Conservation (phyloP, 1,140 invertebrate genomes). For the Macrobrachium nipponense region DNA sequence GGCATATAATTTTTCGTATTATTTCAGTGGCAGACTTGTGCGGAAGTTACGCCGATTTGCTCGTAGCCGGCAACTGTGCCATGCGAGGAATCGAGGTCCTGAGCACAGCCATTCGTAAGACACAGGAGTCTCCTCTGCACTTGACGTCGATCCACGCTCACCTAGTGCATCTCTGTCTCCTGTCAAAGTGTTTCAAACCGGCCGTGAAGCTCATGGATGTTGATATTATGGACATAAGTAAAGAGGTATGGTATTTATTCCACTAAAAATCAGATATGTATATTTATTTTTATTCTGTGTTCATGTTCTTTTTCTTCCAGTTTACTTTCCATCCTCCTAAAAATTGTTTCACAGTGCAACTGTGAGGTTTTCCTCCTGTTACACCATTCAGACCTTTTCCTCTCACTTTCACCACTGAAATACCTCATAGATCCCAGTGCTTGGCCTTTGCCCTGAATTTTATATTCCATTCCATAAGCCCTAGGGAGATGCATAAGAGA, state of each 20-base stretch:
- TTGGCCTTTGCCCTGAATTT: too few relatives aligned
- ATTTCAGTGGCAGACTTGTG: slow-evolving; percentile 58
- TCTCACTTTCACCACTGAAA: too few relatives aligned
- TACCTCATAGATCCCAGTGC: too few relatives aligned
- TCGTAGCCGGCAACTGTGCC: slow-evolving; percentile 58
- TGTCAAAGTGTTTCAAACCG: slow-evolving; percentile 92
- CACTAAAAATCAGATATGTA: too few relatives aligned
- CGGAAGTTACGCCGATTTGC: slow-evolving; percentile 58
- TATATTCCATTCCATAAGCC: too few relatives aligned
- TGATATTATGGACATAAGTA: slow-evolving; percentile 91
- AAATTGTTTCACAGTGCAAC: too few relatives aligned
- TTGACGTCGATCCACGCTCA: slow-evolving; percentile 94
- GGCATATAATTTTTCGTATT: slow-evolving; percentile 72
- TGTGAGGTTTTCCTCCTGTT: too few relatives aligned
- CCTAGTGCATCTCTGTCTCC: slow-evolving; percentile 90
- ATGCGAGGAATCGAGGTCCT: slow-evolving; percentile 84
- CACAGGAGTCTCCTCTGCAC: slow-evolving; percentile 87
- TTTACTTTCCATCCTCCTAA: too few relatives aligned
- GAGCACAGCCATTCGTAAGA: slow-evolving; percentile 86
- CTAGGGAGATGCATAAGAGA: too few relatives aligned
- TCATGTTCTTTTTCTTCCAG: too few relatives aligned
- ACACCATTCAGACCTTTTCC: too few relatives aligned
- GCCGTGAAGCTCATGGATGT: slow-evolving; percentile 89
- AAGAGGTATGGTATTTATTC: slow-evolving; percentile 71
- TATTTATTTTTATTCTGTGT: too few relatives aligned